phyloP scores from a whole-genome alignment of 2,888 invertebrate genomes.

The Chydorus sphaericus region DNA sequence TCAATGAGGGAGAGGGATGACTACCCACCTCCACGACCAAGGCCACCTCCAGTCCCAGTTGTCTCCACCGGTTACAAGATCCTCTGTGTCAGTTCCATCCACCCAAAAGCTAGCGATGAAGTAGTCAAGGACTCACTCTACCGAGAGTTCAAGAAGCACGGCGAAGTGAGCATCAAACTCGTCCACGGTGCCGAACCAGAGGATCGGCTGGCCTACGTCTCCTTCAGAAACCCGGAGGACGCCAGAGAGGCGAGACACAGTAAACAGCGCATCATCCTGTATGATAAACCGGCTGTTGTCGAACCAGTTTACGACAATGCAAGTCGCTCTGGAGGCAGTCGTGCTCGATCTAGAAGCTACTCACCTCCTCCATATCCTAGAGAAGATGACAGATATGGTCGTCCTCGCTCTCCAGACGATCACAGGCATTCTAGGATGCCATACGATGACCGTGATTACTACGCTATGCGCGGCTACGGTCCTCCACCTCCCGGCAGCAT shows the following conservation, averaged over 20 bases:
- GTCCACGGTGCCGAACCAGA: constrained; percentile 57
- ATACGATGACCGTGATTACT: constrained; percentile 20
- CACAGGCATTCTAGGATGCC: constrained; percentile 15
- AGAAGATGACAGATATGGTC: constrained; percentile 17
- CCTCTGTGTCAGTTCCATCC: constrained; percentile 83
- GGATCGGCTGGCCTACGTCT: constrained; percentile 89
- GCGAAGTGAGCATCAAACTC: constrained; percentile 83
- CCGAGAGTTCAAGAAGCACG: constrained; percentile 87
- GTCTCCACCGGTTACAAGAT: constrained; percentile 74
- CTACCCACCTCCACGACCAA: constrained; percentile 30
- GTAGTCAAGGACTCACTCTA: constrained; percentile 83
- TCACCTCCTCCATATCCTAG: constrained; percentile 13
- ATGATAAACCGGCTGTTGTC: constrained; percentile 83
- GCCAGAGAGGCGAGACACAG: constrained; percentile 88
- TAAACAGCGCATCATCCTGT: constrained; percentile 77
- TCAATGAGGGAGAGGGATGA: constrained; percentile 55
- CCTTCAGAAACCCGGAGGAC: constrained; percentile 85
- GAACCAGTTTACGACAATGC: constrained; percentile 73
- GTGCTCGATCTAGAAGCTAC: constrained; percentile 54
- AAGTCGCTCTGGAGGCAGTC: constrained; percentile 25
- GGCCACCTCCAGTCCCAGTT: constrained; percentile 28
- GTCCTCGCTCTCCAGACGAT: constrained; percentile 19
- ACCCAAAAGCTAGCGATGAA: constrained; percentile 85
- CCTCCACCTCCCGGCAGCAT: constrained; percentile 36
- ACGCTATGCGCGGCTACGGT: constrained; percentile 18